Evolutionary conservation across 64 coral and sea anemone species (phyloP).

Genomic region (Montipora capricornis): DNA sequence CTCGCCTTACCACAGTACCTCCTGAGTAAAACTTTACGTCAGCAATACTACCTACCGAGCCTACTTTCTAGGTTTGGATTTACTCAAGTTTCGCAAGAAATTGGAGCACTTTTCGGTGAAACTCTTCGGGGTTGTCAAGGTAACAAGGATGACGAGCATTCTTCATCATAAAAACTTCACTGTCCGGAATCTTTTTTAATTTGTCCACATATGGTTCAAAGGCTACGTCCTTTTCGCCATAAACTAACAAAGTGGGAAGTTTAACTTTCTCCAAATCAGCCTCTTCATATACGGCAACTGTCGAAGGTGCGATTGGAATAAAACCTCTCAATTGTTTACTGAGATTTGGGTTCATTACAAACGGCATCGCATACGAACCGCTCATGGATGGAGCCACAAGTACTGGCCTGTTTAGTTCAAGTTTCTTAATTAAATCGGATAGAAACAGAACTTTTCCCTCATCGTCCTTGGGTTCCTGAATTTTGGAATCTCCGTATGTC

Average conservation of each 20-base stretch:
- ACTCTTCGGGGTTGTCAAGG: slow-evolving; percentile 76
- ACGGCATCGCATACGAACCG: slow-evolving; percentile 80
- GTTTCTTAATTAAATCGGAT: slow-evolving; percentile 44
- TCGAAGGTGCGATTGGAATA: slow-evolving; percentile 73
- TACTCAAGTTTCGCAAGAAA: slow-evolving; percentile 63
- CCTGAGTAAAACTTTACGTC: too few relatives aligned
- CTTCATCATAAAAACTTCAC: slow-evolving; percentile 72
- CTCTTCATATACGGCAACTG: slow-evolving; percentile 52
- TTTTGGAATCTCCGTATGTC: slow-evolving; percentile 63
- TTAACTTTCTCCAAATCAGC: slow-evolving; percentile 43
- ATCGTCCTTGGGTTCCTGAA: not conserved
- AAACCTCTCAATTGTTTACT: slow-evolving; percentile 63
- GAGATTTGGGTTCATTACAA: slow-evolving; percentile 54
- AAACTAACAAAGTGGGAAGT: slow-evolving; percentile 75
- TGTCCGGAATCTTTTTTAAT: slow-evolving; percentile 74
- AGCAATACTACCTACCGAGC: not conserved
- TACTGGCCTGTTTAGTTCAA: slow-evolving; percentile 39
- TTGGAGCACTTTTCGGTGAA: slow-evolving; percentile 64
- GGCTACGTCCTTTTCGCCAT: slow-evolving; percentile 57
- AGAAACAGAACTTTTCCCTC: slow-evolving; percentile 73
- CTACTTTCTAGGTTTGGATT: not conserved
- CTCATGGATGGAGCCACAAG: slow-evolving; percentile 92
- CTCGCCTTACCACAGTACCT: too few relatives aligned
- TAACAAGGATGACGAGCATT: slow-evolving; percentile 86
- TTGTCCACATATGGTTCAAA: slow-evolving; percentile 46